These are phyloP conservation scores for Sericinus montela DNA, from an alignment of 2,888 invertebrate species.

Conservation along the genomic window DNA sequence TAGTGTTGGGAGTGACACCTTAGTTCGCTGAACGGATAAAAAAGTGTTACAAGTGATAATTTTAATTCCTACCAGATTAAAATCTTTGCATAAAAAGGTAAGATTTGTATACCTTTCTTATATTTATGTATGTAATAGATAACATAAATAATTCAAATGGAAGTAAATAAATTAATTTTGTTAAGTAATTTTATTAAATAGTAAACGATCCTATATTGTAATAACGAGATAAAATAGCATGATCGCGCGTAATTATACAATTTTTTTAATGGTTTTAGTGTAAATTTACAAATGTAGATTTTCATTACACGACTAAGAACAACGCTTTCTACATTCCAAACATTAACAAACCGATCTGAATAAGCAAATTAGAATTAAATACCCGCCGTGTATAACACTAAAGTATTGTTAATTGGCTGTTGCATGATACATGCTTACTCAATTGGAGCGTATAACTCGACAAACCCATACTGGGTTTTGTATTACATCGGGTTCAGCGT, in stretches of 20 bases:
- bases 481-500: constrained; percentile 54
- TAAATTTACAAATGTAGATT: too few relatives aligned
- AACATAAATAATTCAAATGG: too few relatives aligned
- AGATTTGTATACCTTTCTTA: too few relatives aligned
- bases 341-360: constrained; percentile 21
- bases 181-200: too few relatives aligned
- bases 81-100: too few relatives aligned
- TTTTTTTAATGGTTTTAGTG: too few relatives aligned
- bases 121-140: too few relatives aligned
- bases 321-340: constrained; percentile 28
- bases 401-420: constrained; percentile 39
- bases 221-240: too few relatives aligned
- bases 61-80: neutral
- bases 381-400: constrained; percentile 18
- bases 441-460: constrained; percentile 66
- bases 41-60: constrained; percentile 37
- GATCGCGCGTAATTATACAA: too few relatives aligned
- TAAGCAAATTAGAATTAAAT: constrained; percentile 20
- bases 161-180: too few relatives aligned
- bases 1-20: constrained; percentile 33
- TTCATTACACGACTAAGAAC: neutral
- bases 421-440: constrained; percentile 70
- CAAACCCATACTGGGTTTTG: constrained; percentile 46
- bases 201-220: too few relatives aligned
- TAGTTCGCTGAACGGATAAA: constrained; percentile 38